Conservation (phyloP, 2,113 vertebrate species). For the Aramus guarauna region DNA sequence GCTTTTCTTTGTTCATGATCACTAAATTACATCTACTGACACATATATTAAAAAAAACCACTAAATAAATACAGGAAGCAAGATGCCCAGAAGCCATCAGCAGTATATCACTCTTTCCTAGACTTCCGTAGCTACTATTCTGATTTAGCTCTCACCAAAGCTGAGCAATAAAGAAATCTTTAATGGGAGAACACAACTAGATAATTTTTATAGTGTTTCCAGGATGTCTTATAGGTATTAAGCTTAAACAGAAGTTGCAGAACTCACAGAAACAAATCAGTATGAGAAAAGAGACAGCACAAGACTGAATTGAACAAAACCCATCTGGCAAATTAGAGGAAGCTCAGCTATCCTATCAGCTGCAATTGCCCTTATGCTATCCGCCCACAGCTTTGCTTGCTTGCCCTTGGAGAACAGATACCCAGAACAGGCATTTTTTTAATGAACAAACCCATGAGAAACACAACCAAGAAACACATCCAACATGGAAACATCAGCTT, state of each 20-base stretch:
- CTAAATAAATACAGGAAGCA: background rate
- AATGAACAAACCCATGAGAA: background rate
- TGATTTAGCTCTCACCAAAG: background rate
- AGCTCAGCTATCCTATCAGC: background rate
- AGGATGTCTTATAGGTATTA: background rate
- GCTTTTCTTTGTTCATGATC: background rate
- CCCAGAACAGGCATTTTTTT: background rate
- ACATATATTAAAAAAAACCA: background rate
- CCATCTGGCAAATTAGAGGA: background rate
- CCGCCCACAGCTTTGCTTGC: background rate
- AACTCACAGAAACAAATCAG: background rate
- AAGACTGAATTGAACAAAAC: background rate
- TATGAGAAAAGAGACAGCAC: background rate
- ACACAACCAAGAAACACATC: background rate
- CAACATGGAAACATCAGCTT: background rate
- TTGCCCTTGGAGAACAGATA: background rate
- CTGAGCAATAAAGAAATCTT: background rate
- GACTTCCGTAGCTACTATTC: background rate
- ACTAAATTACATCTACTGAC: background rate
- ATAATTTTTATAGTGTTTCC: background rate
- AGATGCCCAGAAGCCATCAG: background rate
- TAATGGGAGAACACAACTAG: background rate
- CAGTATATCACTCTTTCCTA: background rate
- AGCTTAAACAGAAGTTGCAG: background rate
- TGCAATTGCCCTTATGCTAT: background rate